A percentile compares a stretch with the other conserved stretches of the same genome.
phyloP scores from a whole-genome alignment of 2,888 invertebrate species.

The Zelleria hepariella region DNA sequence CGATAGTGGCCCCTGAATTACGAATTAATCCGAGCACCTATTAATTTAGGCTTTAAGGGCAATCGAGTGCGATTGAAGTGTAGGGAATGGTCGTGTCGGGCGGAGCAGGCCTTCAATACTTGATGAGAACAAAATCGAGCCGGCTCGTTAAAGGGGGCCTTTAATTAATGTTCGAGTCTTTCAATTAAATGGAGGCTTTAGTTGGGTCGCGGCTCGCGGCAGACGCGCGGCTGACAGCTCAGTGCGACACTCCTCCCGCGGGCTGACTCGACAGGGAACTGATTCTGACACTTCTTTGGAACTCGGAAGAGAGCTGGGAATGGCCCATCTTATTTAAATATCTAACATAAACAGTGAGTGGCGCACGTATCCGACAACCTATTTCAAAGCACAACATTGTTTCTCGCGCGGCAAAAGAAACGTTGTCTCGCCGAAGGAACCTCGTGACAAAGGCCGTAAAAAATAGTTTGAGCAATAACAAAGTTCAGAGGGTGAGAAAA shows the following conservation, averaged over 20 bases:
- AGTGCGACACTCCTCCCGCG: no score
- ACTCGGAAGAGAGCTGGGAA: background rate
- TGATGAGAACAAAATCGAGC: slow-evolving; percentile 4
- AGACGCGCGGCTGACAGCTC: background rate
- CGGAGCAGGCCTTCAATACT: slow-evolving; percentile 1
- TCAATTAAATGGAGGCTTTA: background rate
- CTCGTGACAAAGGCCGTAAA: slow-evolving; percentile 7
- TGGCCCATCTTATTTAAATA: background rate
- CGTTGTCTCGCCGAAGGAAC: background rate
- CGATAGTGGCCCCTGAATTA: slow-evolving; percentile 17
- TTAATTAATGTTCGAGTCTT: slow-evolving; percentile 2
- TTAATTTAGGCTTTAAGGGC: slow-evolving; percentile 32
- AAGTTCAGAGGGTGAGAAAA: slow-evolving; percentile 4
- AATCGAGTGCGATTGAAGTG: slow-evolving; percentile 11
- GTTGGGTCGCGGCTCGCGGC: background rate
- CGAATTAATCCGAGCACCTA: slow-evolving; percentile 31
- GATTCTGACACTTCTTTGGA: background rate
- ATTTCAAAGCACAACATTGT: background rate
- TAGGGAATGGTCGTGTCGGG: background rate
- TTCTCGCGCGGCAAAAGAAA: slow-evolving; percentile 1
- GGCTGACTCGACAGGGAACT: background rate
- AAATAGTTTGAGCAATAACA: slow-evolving; percentile 7
- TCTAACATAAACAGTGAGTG: background rate
- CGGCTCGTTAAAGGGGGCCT: background rate
- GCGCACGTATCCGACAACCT: background rate